Conservation (phyloP, 2,797 vertebrate species). For the Hyperoplus lanceolatus region DNA sequence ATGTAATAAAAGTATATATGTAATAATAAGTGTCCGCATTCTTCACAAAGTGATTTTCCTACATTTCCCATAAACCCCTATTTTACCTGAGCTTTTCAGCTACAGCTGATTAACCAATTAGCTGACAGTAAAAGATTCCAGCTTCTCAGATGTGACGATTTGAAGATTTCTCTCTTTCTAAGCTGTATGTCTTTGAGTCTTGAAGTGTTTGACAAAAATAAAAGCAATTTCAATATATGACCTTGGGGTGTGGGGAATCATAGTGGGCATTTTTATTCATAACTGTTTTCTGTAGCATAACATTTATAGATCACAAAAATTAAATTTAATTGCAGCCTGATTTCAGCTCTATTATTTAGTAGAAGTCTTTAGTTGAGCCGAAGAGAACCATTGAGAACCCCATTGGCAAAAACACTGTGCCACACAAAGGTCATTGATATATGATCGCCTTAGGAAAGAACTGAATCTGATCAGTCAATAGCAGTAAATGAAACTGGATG, state of each 20-base stretch:
- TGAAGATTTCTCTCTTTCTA: neutral
- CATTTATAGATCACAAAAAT: neutral
- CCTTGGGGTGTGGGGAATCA: neutral
- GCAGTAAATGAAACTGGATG: neutral
- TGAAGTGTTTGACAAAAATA: neutral
- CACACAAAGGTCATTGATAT: neutral
- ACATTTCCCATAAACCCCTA: slow-evolving; percentile 23
- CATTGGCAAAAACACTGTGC: neutral
- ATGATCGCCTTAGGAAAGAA: neutral
- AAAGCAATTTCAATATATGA: neutral
- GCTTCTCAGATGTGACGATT: neutral
- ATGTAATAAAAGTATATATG: slow-evolving; percentile 31
- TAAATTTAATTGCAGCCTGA: neutral
- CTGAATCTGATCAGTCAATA: neutral
- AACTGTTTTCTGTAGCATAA: neutral
- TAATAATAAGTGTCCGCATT: slow-evolving; percentile 4
- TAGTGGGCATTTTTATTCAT: neutral
- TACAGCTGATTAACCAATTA: neutral
- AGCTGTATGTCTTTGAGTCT: neutral
- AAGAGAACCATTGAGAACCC: neutral
- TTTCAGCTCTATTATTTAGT: neutral
- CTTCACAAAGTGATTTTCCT: neutral
- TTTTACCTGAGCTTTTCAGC: neutral
- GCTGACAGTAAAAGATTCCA: neutral
- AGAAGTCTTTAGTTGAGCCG: neutral